Evolutionary conservation across 2,113 vertebrate species (phyloP), one percentile per base, ranked within the genome.

Genomic region (Bos javanicus): DNA sequence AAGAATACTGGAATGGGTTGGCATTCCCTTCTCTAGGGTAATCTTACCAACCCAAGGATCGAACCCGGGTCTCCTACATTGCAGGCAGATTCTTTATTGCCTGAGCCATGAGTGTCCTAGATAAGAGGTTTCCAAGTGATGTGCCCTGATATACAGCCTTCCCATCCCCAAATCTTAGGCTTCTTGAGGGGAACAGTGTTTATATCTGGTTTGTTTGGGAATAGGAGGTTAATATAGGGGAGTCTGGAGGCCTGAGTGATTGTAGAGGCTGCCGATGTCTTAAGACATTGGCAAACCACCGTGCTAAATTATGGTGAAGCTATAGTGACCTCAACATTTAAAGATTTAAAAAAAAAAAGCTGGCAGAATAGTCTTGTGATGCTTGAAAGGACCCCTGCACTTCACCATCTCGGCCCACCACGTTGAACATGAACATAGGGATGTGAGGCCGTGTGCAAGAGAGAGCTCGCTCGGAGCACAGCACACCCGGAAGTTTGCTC

Each of bases 401-500:
- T 17, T 50, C 48, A 10, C 5, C 54, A 28, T 23, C 26, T 33
- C 36, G 87, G 64, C 10, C 19, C 6, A 6, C 62, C 5, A 0
- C 1, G 26, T 9, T 36, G 54, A 8, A 25, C 43, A 64, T 25
- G 50, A 83, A 7, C 52, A 13, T 0, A 13, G 30, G 43, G 33
- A 25, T 54, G 1, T 28, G 54, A 26, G 50, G n/a, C 46, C 9
- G 0, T 1, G 28, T 28, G 43, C 50, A 26, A 52, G 93, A 30
- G 19, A 48, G 25, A n/a, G 25, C 50, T 78, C 2, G 1, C 50
- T 64, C 2, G 1, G 26, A 5, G 0, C 12, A n/a, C 0, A 1
- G 19, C 33, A 30, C 16, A 25, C 25, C 33, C 1, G 0, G 16
- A 2, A 5, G 30, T 5, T 59, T 76, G 5, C 39, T 62, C 26